Conservation (phyloP, 2,888 invertebrate species). For the Brachynemurus nebulosus region DNA sequence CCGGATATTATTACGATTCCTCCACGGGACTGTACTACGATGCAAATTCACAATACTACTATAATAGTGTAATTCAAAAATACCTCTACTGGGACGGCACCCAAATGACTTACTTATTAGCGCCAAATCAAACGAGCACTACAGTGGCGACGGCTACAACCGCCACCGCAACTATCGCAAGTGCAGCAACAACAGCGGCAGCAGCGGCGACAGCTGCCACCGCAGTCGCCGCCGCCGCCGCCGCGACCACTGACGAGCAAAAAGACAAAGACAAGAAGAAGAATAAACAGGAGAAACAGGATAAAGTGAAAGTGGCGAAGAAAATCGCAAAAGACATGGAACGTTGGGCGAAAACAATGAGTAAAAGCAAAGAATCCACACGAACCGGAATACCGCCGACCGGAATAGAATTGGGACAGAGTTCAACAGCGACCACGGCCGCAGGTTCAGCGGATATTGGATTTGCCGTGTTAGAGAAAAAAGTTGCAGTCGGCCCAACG, state of each 20-base stretch:
- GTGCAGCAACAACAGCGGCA: constrained; percentile 19
- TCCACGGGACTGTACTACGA: constrained; percentile 92
- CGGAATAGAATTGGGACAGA: background rate
- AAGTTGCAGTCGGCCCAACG: constrained; percentile 27
- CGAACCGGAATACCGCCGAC: constrained; percentile 21
- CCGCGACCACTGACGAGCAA: constrained; percentile 28
- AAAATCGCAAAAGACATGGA: constrained; percentile 87
- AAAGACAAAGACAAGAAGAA: constrained; percentile 44
- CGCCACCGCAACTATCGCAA: constrained; percentile 16
- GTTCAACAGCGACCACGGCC: constrained; percentile 20
- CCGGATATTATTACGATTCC: constrained; percentile 93
- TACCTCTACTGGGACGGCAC: constrained; percentile 92
- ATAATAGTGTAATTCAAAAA: constrained; percentile 77
- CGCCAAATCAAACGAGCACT: constrained; percentile 28
- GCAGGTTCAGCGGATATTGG: constrained; percentile 85
- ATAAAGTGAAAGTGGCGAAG: constrained; percentile 94
- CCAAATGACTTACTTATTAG: constrained; percentile 46
- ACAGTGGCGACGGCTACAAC: constrained; percentile 26
- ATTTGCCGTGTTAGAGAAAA: constrained; percentile 79
- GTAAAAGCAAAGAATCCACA: constrained; percentile 78
- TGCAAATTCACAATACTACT: constrained; percentile 90
- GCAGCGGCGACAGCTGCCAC: constrained; percentile 16
- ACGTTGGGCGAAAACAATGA: constrained; percentile 92
- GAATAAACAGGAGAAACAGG: constrained; percentile 62
- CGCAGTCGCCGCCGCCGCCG: constrained; percentile 18